Evolutionary conservation across 2,113 vertebrate species (phyloP).

Genomic region (sheep (Ovis aries)): DNA sequence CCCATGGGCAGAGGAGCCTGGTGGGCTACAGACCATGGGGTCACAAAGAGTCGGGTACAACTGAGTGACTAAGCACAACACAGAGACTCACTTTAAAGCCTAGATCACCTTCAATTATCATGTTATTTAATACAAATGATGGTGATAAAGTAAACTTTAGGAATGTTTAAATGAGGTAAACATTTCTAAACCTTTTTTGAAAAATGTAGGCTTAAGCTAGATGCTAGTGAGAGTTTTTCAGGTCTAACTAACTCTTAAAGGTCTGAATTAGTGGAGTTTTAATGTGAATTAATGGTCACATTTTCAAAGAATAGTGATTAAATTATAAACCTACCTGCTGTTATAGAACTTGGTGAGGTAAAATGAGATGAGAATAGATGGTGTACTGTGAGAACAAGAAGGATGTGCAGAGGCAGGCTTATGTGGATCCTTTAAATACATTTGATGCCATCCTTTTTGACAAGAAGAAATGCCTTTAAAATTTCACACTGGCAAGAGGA

Average conservation of each 20-base stretch:
- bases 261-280: not conserved
- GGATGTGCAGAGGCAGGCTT: constrained; percentile 44
- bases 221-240: not conserved
- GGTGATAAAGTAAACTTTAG: not conserved
- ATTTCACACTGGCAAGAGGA: not conserved
- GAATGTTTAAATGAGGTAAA: not conserved
- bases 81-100: not conserved
- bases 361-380: not conserved
- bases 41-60: not conserved
- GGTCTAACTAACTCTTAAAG: not conserved
- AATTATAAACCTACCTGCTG: not conserved
- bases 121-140: not conserved
- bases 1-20: not conserved
- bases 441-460: constrained; percentile 17
- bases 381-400: constrained; percentile 20
- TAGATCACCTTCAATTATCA: not conserved
- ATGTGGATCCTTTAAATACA: constrained; percentile 8
- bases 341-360: not conserved
- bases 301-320: not conserved
- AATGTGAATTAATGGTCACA: not conserved
- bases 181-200: not conserved
- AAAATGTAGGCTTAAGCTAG: not conserved
- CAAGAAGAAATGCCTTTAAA: constrained; percentile 32
- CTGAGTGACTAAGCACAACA: not conserved
- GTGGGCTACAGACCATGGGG: not conserved